phyloP scores from a whole-genome alignment of 2,797 vertebrate species.

The Chloroceryle inda region DNA sequence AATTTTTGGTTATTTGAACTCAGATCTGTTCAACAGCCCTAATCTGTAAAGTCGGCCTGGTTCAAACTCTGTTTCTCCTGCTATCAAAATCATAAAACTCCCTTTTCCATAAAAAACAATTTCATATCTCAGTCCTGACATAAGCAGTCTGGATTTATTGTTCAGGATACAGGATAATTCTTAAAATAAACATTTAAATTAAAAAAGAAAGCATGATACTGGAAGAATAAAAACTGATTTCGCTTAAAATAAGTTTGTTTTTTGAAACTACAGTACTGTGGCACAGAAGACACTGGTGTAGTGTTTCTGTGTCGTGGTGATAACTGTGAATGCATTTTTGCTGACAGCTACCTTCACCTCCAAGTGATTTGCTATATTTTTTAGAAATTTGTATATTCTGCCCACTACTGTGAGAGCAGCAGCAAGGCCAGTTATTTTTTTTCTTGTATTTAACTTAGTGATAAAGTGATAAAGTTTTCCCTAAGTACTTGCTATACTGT shows the following conservation, averaged over 20 bases:
- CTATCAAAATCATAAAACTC: neutral
- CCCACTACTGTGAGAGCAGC: neutral
- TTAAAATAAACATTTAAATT: neutral
- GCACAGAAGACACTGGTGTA: neutral
- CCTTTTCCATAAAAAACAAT: neutral
- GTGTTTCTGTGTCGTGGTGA: neutral
- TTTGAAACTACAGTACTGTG: neutral
- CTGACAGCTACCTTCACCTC: neutral
- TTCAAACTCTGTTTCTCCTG: neutral
- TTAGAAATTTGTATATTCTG: rapidly evolving
- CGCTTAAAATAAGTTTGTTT: neutral
- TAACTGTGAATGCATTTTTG: neutral
- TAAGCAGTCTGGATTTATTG: neutral
- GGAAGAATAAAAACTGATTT: neutral
- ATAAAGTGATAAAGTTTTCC: neutral
- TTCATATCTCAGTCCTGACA: neutral
- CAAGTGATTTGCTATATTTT: neutral
- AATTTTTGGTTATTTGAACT: neutral
- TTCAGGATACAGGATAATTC: neutral
- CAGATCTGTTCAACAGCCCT: neutral
- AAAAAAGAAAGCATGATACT: neutral
- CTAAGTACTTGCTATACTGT: neutral
- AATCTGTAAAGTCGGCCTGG: neutral
- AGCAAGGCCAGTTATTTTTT: neutral
- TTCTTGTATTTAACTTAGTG: neutral